These are phyloP conservation scores for Glaucomys volans DNA, from an alignment of 2,113 vertebrate genomes.

Conservation along the genomic window DNA sequence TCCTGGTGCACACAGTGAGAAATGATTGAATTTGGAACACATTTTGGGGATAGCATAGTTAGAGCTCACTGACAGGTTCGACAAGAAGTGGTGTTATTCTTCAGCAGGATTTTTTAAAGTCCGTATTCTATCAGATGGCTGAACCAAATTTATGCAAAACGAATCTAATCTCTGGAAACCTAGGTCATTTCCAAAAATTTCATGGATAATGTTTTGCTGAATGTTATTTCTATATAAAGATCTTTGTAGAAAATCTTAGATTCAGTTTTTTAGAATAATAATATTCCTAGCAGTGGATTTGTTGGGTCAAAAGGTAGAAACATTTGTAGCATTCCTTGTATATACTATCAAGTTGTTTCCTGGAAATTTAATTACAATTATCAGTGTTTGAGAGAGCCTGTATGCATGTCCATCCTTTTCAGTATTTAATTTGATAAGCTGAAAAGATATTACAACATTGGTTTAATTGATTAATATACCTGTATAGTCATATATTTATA, in stretches of 20 bases:
- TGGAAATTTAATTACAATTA: not conserved
- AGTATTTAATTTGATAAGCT: not conserved
- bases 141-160: not conserved
- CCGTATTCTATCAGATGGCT: not conserved
- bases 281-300: not conserved
- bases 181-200: constrained; percentile 4
- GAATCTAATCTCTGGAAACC: not conserved
- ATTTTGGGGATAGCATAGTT: not conserved
- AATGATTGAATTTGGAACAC: not conserved
- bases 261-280: not conserved
- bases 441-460: not conserved
- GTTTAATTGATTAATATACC: not conserved
- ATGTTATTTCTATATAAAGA: not conserved
- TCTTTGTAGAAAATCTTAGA: not conserved
- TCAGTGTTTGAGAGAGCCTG: not conserved
- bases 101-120: not conserved
- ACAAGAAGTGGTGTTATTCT: not conserved
- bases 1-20: not conserved
- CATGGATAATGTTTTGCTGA: not conserved
- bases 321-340: not conserved
- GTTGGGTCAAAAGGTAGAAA: too few relatives aligned
- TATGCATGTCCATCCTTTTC: not conserved
- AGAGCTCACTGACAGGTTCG: not conserved
- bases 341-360: not conserved
- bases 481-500: not conserved